phyloP scores from a whole-genome alignment of 2,888 invertebrate species.

The Biston betularia region DNA sequence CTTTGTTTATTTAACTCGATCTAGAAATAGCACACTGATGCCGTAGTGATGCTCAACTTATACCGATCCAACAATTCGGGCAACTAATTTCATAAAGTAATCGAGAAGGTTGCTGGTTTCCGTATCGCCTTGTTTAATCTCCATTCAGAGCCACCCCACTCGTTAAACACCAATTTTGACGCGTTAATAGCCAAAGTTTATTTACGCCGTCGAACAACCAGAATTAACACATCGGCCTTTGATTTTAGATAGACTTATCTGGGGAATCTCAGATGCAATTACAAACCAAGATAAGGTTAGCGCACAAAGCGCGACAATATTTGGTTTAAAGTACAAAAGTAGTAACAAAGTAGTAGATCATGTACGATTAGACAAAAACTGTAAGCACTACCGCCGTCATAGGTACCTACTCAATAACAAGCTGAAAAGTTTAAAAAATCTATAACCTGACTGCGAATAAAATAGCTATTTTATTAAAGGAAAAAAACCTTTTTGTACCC shows the following conservation, averaged over 20 bases:
- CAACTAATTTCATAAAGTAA: constrained; percentile 80
- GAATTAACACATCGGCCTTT: constrained; percentile 70
- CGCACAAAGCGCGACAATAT: constrained; percentile 33
- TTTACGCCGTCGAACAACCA: constrained; percentile 70
- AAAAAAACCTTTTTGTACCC: no score
- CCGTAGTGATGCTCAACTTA: constrained; percentile 25
- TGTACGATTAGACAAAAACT: neutral
- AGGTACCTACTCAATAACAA: no score
- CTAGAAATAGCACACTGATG: constrained; percentile 4
- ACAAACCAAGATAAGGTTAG: constrained; percentile 10
- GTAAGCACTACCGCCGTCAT: no score
- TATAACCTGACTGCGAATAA: no score
- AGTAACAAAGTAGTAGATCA: neutral
- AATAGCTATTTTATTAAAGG: no score
- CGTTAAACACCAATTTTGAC: constrained; percentile 80
- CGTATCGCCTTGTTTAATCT: constrained; percentile 81
- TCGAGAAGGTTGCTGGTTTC: constrained; percentile 71
- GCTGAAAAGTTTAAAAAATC: no score
- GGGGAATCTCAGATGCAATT: constrained; percentile 40
- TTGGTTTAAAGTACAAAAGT: neutral
- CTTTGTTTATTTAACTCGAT: constrained; percentile 5
- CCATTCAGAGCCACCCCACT: constrained; percentile 76
- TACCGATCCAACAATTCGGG: constrained; percentile 49
- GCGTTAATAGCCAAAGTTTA: constrained; percentile 80
- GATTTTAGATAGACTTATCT: constrained; percentile 56